Conservation (phyloP, 2,888 invertebrate species). For the Harpalus rubripes region DNA sequence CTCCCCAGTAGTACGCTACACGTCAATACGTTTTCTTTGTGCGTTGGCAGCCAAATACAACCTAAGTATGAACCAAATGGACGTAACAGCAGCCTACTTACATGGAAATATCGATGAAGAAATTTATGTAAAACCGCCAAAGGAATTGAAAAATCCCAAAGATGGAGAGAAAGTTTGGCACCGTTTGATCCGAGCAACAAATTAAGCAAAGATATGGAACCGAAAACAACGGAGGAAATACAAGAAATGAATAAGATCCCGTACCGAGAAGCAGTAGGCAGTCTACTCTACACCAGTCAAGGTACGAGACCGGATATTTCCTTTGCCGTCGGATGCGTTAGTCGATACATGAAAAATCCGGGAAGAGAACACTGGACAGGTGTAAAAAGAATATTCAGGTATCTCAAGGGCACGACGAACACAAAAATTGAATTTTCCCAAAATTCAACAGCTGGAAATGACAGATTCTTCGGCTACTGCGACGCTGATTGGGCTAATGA, state of each 20-base stretch:
- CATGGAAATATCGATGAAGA: constrained; percentile 32
- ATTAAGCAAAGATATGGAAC: constrained; percentile 19
- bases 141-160: not conserved
- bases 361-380: constrained; percentile 58
- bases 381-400: constrained; percentile 57
- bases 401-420: constrained; percentile 58
- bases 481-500: not conserved
- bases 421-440: constrained; percentile 24
- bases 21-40: constrained; percentile 70
- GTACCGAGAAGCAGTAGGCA: constrained; percentile 41
- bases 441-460: not conserved
- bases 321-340: no score
- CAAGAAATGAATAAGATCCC: not conserved
- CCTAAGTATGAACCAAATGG: constrained; percentile 70
- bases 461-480: not conserved
- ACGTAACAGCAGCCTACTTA: constrained; percentile 64
- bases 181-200: constrained; percentile 64
- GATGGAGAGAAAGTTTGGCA: constrained; percentile 49
- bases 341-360: constrained; percentile 47
- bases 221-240: not conserved
- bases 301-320: constrained; percentile 53
- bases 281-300: constrained; percentile 17
- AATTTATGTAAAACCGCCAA: not conserved
- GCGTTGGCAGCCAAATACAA: constrained; percentile 70
- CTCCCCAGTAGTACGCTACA: constrained; percentile 61